Evolutionary conservation across 37 sponge, comb jelly and placozoan genomes (phyloP), one percentile per base, ranked within the genome.

Genomic region (Beroe ovata): DNA sequence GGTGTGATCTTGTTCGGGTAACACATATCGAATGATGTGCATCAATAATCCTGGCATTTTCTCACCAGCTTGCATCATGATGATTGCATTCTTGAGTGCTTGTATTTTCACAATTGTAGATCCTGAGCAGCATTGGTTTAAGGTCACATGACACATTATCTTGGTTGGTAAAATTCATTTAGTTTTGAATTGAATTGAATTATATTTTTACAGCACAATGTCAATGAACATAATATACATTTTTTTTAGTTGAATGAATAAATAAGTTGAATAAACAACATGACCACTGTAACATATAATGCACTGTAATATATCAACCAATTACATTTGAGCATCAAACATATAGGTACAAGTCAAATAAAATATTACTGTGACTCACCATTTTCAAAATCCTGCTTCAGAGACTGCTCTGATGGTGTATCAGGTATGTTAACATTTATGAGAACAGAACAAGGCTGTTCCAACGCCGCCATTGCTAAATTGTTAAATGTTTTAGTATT

Each of bases 371-470:
- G 6, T 8, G 1, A 69, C 71, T 3, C 2, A 77, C 84, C 84
- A 42, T 47, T 42, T 77, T 77, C 84, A 39, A 95, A 77, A 30
- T 98, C 96, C 41, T 95, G 93, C 58, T 92, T 93, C 28, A 98
- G 90, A 30, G 91, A 92, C 66, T 93, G 94, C 39, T 98, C 99
- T 39, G 93, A 94, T 29, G 95, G 95, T 29, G 91, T 66, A 21
- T 92, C 91, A 11, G 92, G 90, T 11, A 90, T 60, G 89, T 95
- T 94, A 14, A 90, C 89, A 88, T 94, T 90, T 60, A 98, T 94
- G 25, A 98, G 90, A 22, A 97, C 95, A 92, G 94, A 98, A 64
- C 99, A 98, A 0, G 96, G 91, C 88, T 92, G 96, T 72, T 98
- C 99, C 26, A 66, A 33, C 4, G 69, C 32, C 34, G 69, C 36